phyloP scores from a whole-genome alignment of 2,888 invertebrate species.

The Nephrotoma flavescens region DNA sequence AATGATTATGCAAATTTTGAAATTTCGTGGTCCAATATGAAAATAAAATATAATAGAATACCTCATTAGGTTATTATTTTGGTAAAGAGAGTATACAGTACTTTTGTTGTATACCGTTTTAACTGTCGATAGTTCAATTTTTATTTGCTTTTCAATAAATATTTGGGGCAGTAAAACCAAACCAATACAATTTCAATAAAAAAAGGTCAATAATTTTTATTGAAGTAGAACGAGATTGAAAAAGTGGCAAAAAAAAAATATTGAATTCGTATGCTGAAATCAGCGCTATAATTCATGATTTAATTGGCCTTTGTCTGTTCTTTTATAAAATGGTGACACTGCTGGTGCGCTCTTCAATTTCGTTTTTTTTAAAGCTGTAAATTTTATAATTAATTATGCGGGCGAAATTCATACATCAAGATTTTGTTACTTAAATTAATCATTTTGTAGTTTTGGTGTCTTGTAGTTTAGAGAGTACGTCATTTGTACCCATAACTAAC shows the following conservation, averaged over 20 bases:
- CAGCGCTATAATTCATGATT: too few relatives aligned
- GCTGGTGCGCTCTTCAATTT: too few relatives aligned
- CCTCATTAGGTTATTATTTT: not conserved
- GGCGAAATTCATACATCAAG: not conserved
- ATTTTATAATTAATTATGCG: not conserved
- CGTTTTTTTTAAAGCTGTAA: too few relatives aligned
- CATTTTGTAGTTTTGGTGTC: not conserved
- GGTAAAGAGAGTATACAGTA: not conserved
- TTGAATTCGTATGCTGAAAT: not conserved
- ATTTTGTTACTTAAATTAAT: not conserved
- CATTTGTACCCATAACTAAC: not conserved
- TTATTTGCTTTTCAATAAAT: not conserved
- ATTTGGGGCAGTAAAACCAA: not conserved
- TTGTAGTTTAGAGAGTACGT: not conserved
- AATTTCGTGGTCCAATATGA: not conserved
- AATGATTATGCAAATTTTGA: not conserved
- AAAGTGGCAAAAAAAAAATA: not conserved
- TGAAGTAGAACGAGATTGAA: not conserved
- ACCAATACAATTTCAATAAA: not conserved
- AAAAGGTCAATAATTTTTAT: not conserved
- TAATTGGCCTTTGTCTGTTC: too few relatives aligned
- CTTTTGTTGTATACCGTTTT: not conserved
- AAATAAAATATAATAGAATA: not conserved
- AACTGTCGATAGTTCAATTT: not conserved
- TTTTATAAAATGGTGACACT: too few relatives aligned